These are phyloP conservation scores for Leptura quadrifasciata DNA, from an alignment of 2,888 invertebrate genomes.

Conservation along the genomic window DNA sequence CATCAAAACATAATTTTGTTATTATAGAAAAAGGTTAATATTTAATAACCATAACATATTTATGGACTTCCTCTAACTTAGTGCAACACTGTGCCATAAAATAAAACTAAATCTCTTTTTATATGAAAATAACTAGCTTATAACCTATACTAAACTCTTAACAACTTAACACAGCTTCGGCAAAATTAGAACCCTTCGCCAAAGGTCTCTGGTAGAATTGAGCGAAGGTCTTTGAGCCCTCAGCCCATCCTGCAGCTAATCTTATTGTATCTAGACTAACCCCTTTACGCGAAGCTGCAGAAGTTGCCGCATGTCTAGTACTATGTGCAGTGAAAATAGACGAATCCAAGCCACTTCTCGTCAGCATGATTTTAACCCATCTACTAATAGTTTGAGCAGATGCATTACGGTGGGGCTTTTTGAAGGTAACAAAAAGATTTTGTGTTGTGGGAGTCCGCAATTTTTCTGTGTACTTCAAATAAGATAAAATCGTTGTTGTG, in stretches of 20 bases:
- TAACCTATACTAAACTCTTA: too few relatives aligned
- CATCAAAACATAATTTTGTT: too few relatives aligned
- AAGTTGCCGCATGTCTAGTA: constrained; percentile 59
- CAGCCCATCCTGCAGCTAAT: constrained; percentile 58
- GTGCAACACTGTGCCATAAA: too few relatives aligned
- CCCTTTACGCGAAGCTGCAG: constrained; percentile 53
- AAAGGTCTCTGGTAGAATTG: constrained; percentile 54
- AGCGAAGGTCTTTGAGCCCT: constrained; percentile 55
- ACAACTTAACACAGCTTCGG: too few relatives aligned
- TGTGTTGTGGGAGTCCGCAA: background rate
- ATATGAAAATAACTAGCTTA: too few relatives aligned
- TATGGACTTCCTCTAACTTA: too few relatives aligned
- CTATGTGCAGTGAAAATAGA: constrained; percentile 54
- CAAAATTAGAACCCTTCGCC: too few relatives aligned
- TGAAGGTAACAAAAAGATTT: constrained; percentile 37
- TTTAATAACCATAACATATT: too few relatives aligned
- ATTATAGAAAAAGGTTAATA: too few relatives aligned
- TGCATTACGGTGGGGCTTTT: constrained; percentile 40
- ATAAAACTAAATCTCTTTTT: too few relatives aligned
- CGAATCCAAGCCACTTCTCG: constrained; percentile 56
- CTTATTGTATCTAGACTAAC: constrained; percentile 55
- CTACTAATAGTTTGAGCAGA: constrained; percentile 33
- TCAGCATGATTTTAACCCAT: constrained; percentile 43
- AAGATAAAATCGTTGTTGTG: background rate
- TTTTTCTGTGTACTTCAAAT: background rate